Conservation (phyloP, 2,797 vertebrate genomes). For the Lacerta bilineata region DNA sequence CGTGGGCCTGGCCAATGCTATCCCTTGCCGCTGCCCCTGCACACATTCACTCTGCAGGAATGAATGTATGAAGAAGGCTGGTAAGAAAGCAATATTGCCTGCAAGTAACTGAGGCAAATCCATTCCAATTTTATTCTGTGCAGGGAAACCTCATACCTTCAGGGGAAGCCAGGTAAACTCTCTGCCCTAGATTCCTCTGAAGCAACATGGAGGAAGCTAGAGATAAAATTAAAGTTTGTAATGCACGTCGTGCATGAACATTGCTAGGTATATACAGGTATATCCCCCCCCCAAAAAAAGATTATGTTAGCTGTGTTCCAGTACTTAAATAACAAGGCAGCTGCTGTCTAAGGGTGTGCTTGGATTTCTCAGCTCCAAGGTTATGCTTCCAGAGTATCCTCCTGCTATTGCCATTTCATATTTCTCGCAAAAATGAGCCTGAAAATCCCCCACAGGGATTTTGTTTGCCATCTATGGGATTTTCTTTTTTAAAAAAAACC, state of each 20-base stretch:
- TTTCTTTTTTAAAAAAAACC: constrained; percentile 19
- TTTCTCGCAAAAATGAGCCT: constrained; percentile 49
- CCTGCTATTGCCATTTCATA: constrained; percentile 33
- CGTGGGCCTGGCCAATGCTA: not conserved
- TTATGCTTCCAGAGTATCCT: constrained; percentile 4
- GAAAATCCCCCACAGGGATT: constrained; percentile 51
- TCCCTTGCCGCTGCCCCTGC: not conserved
- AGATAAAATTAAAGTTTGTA: constrained; percentile 32
- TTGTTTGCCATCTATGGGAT: constrained; percentile 48
- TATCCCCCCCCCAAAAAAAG: not conserved
- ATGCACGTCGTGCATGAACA: constrained; percentile 20
- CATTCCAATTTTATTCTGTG: not conserved
- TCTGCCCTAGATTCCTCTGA: not conserved
- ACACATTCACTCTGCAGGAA: not conserved
- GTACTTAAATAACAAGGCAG: constrained; percentile 50
- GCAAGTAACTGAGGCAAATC: not conserved
- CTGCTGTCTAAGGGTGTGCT: constrained; percentile 50
- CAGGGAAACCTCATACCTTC: not conserved
- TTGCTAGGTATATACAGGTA: not conserved
- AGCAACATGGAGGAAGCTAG: constrained; percentile 6
- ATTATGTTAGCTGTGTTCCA: constrained; percentile 53
- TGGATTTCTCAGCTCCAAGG: constrained; percentile 29
- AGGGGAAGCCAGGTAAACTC: not conserved
- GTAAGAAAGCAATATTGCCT: not conserved
- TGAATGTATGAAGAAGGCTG: not conserved